Base-by-base conservation (phyloP, 1,140 invertebrate species). In the Drusus annulatus region DNA sequence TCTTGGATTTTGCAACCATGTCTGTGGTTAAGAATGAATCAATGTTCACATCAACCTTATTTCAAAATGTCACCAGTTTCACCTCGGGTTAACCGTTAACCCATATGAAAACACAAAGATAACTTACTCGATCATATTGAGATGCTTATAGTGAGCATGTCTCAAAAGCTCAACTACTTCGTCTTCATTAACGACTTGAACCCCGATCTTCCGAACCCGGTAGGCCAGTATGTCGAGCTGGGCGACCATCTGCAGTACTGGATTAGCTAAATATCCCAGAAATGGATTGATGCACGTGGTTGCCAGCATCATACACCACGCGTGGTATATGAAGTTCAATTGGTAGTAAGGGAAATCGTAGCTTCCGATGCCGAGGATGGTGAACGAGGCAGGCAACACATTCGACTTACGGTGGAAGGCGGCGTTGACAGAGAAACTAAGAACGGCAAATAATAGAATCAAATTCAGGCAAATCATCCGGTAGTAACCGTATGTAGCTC, bases 41-140 rank as follows among this genome's bases (percentile, higher is more conserved):
- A n/a, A n/a, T n/a, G n/a, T n/a, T n/a, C n/a, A n/a, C n/a, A n/a
- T n/a, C n/a, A n/a, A n/a, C n/a, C n/a, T n/a, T n/a, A n/a, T n/a
- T n/a, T 28, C 25, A 28, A 28, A 28, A 28, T 28, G 25, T 28
- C 25, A 28, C 25, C 25, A 5, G 25, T 28, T 28, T 28, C 5
- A 5, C 5, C 5, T 28, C 25, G 13, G 13, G 1, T 45, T n/a
- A n/a, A 45, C 36, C 10, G 13, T 13, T 45, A 8, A 13, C 36
- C 10, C 36, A 13, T 45, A 45, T 13, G 36, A 45, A 13, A 1
- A 8, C 36, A 1, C 36, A 36, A 1, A 45, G 1, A 45, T 13
- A 45, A 45, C 36, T 74, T 74, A 74, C 69, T 21, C n/a, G 28
- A 74, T 74, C 2, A 74, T 25, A 25, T 74, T 16, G 51, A 54